phyloP scores from a whole-genome alignment of 2,888 invertebrate species.

The Lepidocyrtoides sp. region DNA sequence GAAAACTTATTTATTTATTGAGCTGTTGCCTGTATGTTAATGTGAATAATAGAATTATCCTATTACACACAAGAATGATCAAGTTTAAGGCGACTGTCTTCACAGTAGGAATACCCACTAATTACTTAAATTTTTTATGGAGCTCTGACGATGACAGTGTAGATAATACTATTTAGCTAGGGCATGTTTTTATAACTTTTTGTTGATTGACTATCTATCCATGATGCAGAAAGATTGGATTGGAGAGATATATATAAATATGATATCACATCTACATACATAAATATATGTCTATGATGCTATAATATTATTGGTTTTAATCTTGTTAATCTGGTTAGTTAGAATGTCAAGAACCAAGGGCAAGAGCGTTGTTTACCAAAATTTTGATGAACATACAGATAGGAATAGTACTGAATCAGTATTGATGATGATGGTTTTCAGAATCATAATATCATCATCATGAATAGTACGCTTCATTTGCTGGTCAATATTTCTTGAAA shows the following conservation, averaged over 20 bases:
- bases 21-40: slow-evolving; percentile 19
- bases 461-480: too few species aligned
- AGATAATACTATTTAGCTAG: too few species aligned
- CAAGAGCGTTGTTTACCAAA: slow-evolving; percentile 44
- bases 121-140: neutral
- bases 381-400: too few species aligned
- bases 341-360: slow-evolving; percentile 77
- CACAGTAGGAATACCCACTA: slow-evolving; percentile 35
- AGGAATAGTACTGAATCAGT: too few species aligned
- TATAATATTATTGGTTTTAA: slow-evolving; percentile 16
- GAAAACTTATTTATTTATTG: neutral
- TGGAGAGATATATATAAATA: neutral
- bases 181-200: neutral
- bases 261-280: neutral
- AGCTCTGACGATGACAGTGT: too few species aligned
- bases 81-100: slow-evolving; percentile 44
- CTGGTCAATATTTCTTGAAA: too few species aligned
- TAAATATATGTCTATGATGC: too few species aligned
- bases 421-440: too few species aligned
- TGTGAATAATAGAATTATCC: slow-evolving; percentile 35
- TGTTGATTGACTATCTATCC: neutral
- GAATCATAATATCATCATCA: too few species aligned
- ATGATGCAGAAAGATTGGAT: slow-evolving; percentile 41
- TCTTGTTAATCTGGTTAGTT: too few species aligned
- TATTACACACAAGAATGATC: slow-evolving; percentile 34